A percentile compares a stretch with the other conserved stretches of the same genome.
phyloP scores from a whole-genome alignment of 2,113 vertebrate genomes.

The Podiceps cristatus region DNA sequence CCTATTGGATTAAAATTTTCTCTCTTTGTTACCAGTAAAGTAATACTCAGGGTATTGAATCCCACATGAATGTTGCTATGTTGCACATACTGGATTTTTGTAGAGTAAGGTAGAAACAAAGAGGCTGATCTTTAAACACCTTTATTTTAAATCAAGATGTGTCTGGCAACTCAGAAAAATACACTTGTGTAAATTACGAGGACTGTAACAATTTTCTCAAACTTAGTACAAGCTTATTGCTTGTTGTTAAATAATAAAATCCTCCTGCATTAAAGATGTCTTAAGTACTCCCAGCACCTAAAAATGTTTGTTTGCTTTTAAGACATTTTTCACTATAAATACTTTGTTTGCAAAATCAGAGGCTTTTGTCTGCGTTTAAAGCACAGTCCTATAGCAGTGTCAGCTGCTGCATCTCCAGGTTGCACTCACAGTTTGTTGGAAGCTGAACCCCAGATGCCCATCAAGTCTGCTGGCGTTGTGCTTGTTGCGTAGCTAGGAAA shows the following conservation, averaged over 20 bases:
- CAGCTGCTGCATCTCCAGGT: slow-evolving; percentile 9
- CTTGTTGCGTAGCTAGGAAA: background rate
- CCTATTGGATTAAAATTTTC: background rate
- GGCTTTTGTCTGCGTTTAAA: background rate
- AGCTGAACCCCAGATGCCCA: background rate
- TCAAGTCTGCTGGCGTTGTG: background rate
- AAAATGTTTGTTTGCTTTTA: background rate
- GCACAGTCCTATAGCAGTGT: background rate
- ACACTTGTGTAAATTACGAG: background rate
- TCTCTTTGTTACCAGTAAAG: background rate
- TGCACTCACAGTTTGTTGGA: background rate
- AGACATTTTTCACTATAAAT: background rate
- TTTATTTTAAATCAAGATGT: background rate
- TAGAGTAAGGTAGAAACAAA: background rate
- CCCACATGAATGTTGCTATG: background rate
- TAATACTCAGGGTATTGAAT: background rate
- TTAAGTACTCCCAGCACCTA: background rate
- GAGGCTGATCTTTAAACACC: background rate
- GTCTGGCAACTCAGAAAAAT: background rate
- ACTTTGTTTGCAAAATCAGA: background rate
- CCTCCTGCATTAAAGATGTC: background rate
- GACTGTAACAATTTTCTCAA: background rate
- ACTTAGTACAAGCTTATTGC: background rate
- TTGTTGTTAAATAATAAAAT: background rate
- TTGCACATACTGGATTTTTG: background rate